Conservation (phyloP, 1,140 invertebrate genomes). For the Mya arenaria region DNA sequence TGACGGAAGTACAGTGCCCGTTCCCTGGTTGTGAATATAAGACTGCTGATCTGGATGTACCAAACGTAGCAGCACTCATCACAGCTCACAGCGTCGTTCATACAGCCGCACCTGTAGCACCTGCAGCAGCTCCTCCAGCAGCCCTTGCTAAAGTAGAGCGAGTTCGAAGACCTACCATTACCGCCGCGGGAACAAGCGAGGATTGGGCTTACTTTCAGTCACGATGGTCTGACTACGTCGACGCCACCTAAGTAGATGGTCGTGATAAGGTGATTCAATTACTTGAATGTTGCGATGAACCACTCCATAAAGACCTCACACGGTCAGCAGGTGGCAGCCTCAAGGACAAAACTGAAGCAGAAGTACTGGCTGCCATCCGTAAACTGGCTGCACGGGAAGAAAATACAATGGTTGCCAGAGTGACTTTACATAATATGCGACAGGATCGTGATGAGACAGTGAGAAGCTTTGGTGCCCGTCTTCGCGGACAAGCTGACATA, state of each 20-base stretch:
- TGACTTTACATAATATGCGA: conserved; percentile 57
- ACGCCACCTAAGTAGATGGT: conserved; percentile 36
- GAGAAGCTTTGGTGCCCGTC: conserved; percentile 43
- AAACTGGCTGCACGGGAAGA: conserved; percentile 56
- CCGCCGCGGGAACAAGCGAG: not conserved
- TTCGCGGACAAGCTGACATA: conserved; percentile 50
- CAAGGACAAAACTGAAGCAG: conserved; percentile 37
- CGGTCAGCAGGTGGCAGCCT: conserved; percentile 40
- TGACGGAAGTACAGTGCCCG: conserved; percentile 56
- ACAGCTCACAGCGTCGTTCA: conserved; percentile 33
- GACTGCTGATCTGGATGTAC: conserved; percentile 48
- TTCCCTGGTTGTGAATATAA: conserved; percentile 49
- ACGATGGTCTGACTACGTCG: not conserved
- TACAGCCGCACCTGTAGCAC: not conserved
- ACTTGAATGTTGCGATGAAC: conserved; percentile 59
- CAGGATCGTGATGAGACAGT: conserved; percentile 58
- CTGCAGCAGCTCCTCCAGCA: no score
- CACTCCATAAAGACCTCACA: conserved; percentile 54
- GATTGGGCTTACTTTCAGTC: conserved; percentile 3
- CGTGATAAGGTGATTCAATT: conserved; percentile 50
- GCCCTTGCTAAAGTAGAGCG: conserved; percentile 60
- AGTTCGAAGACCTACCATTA: conserved; percentile 43
- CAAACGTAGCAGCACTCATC: conserved; percentile 48
- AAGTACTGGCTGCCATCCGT: conserved; percentile 53
- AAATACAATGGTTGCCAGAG: conserved; percentile 57